Evolutionary conservation across 2,113 vertebrate genomes (phyloP).

Genomic region (Willisornis vidua): DNA sequence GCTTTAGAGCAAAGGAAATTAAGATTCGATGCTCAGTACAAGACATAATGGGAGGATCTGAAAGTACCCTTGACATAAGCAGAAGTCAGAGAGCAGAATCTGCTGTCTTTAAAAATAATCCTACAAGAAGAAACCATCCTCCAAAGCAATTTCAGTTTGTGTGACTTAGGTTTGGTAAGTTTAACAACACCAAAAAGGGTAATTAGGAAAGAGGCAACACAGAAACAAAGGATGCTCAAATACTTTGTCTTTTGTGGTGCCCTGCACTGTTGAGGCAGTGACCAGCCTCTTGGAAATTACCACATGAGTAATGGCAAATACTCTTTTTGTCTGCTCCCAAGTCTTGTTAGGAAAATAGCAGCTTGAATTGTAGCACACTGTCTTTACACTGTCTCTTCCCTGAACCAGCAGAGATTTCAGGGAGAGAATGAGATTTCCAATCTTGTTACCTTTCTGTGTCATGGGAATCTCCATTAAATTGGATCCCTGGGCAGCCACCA

Average conservation of each 20-base stretch:
- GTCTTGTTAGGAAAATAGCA: background rate
- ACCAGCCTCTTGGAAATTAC: background rate
- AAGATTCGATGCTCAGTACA: background rate
- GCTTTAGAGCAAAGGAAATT: background rate
- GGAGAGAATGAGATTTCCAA: background rate
- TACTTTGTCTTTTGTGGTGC: background rate
- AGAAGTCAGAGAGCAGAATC: background rate
- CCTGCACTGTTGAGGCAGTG: accelerated
- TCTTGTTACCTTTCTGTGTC: background rate
- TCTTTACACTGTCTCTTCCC: background rate
- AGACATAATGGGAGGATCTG: background rate
- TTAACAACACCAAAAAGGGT: background rate
- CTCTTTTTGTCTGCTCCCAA: background rate
- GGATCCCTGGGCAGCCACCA: background rate
- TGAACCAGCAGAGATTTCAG: background rate
- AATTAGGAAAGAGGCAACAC: background rate
- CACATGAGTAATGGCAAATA: background rate
- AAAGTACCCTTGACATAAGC: background rate
- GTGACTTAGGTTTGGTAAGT: background rate
- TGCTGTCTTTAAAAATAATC: background rate
- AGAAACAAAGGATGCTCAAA: accelerated
- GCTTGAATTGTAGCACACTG: background rate
- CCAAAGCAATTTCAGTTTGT: background rate
- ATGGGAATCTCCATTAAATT: background rate
- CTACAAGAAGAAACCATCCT: background rate